Conservation (phyloP, 2,888 invertebrate species). For the Lacanobia oleracea region DNA sequence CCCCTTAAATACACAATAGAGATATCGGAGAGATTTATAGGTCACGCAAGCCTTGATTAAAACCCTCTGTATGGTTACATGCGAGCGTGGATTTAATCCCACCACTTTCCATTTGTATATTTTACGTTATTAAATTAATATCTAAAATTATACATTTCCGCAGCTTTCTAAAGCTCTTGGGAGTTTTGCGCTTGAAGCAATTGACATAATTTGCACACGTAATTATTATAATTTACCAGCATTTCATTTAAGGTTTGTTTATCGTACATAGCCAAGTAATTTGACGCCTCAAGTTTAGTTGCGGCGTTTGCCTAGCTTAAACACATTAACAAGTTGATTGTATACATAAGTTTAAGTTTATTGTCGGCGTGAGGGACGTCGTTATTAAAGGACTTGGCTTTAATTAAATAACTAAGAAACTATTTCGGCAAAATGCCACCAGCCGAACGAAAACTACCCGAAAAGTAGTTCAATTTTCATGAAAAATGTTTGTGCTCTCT, state of each 20-base stretch:
- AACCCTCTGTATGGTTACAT: constrained; percentile 74
- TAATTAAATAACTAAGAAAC: constrained; percentile 78
- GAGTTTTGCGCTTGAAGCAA: constrained; percentile 24
- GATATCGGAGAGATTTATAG: constrained; percentile 80
- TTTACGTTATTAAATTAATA: constrained; percentile 63
- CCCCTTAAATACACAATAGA: constrained; percentile 74
- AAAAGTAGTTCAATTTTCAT: constrained; percentile 76
- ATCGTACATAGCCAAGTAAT: constrained; percentile 53
- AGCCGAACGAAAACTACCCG: constrained; percentile 72
- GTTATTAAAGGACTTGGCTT: constrained; percentile 70
- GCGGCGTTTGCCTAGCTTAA: constrained; percentile 58
- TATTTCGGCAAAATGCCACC: constrained; percentile 75
- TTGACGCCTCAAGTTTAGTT: constrained; percentile 53
- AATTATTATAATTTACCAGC: constrained; percentile 44
- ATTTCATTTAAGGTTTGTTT: constrained; percentile 42
- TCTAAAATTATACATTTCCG: constrained; percentile 40
- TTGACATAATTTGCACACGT: constrained; percentile 34
- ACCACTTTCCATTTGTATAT: constrained; percentile 69
- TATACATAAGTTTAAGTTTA: constrained; percentile 64
- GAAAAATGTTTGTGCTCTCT: constrained; percentile 76
- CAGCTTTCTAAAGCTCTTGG: constrained; percentile 37
- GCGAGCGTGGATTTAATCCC: constrained; percentile 71
- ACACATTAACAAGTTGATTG: constrained; percentile 66
- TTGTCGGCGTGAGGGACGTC: constrained; percentile 59
- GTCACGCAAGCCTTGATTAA: constrained; percentile 81